These are phyloP conservation scores for Mylabris sibirica DNA, from an alignment of 2,888 invertebrate species.

Conservation along the genomic window DNA sequence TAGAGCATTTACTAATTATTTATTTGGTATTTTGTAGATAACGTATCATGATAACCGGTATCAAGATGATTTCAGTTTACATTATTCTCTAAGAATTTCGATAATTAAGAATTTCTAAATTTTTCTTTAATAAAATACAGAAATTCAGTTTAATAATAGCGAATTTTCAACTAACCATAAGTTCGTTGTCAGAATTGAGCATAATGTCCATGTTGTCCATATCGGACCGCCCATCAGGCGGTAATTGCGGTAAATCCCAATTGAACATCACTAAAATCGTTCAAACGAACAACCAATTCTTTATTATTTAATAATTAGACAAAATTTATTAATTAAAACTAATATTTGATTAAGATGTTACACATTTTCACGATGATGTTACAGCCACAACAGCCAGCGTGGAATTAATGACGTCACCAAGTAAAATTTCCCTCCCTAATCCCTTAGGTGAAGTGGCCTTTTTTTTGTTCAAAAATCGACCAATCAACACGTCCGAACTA, in stretches of 20 bases:
- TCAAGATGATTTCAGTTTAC: not conserved
- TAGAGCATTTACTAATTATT: not conserved
- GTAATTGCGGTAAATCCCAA: slow-evolving; percentile 43
- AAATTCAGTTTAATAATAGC: not conserved
- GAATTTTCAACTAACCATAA: slow-evolving; percentile 52
- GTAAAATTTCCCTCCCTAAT: slow-evolving; percentile 19
- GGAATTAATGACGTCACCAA: slow-evolving; percentile 71
- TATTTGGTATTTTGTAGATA: not conserved
- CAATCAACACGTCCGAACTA: not conserved
- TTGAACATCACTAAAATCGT: slow-evolving; percentile 25
- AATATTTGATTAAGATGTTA: slow-evolving; percentile 32
- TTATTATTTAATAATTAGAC: slow-evolving; percentile 1
- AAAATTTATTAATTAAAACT: slow-evolving; percentile 18
- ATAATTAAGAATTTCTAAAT: no score
- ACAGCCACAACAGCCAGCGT: slow-evolving; percentile 67
- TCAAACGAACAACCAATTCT: not conserved
- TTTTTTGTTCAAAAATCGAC: slow-evolving; percentile 6
- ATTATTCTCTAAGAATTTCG: not conserved
- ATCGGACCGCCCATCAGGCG: slow-evolving; percentile 49
- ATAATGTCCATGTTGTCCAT: slow-evolving; percentile 56
- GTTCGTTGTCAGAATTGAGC: slow-evolving; percentile 54
- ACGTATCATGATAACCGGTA: not conserved
- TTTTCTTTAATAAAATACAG: no score
- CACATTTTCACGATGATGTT: slow-evolving; percentile 30
- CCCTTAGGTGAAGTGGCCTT: not conserved